Base-by-base conservation (phyloP, 2,888 invertebrate species). In the Lasioglossum figueresi region DNA sequence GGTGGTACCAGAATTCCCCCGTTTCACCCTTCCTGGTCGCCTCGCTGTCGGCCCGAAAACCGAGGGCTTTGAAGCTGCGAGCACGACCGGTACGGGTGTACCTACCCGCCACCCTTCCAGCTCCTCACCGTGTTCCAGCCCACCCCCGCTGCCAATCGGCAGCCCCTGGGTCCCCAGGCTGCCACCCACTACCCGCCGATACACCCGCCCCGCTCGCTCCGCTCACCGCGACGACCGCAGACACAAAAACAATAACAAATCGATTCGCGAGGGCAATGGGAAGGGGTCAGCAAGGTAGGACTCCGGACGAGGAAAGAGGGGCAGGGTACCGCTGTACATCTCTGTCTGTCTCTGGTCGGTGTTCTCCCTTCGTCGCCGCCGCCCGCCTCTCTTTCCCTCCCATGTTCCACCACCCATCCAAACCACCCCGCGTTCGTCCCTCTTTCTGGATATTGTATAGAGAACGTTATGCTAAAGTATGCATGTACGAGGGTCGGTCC, bases 231-330 rank as follows among this genome's bases (percentile, higher is more conserved):
- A 90, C 92, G 92, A 94, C 94, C 94, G 94, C 94, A 94, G 94
- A 94, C 93, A 94, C 94, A 94, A 94, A 94, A 94, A 94, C 94
- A 94, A 94, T 94, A 94, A 94, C 94, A 94, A 94, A 94, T 94
- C 94, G 94, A 94, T 94, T 94, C 93, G 93, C 91, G 91, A 91
- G 92, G 92, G 92, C 88, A 92, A 91, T 86, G 92, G 92, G 81
- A 93, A 91, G 93, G 94, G 93, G 93, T 92, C 91, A 91, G 92
- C 89, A 91, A 91, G 88, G 91, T 90, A 88, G 88, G 88, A 86
- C 56, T 56, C 56, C 83, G 86, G 81, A 82, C 59, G 88, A 84
- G 76, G 88, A 72, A 82, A 80, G 86, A 68, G 80, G 68, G 76
- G 70, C 34, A 68, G 63, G 66, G 56, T 56, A 56, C 52, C 40